Conservation (phyloP, 2,888 invertebrate species). For the Hartigia nigra region DNA sequence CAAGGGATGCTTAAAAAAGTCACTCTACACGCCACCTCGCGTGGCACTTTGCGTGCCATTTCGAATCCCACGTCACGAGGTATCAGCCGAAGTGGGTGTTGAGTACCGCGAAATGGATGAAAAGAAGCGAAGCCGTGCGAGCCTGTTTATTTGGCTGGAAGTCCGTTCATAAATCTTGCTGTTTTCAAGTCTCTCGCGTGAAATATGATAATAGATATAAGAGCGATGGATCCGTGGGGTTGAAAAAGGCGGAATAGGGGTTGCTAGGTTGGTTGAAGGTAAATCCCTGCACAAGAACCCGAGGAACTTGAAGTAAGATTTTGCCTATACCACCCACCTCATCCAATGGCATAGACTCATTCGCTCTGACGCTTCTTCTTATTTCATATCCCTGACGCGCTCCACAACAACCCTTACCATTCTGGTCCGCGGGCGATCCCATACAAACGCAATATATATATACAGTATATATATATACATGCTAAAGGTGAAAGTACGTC, state of each 20-base stretch:
- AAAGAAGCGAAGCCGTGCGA: slow-evolving; percentile 14
- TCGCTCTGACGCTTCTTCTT: slow-evolving; percentile 5
- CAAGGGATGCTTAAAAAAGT: neutral
- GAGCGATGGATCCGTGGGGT: slow-evolving; percentile 44
- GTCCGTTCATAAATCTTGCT: slow-evolving; percentile 61
- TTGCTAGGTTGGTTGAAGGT: slow-evolving; percentile 30
- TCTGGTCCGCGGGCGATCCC: neutral
- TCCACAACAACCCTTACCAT: neutral
- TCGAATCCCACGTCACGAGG: neutral
- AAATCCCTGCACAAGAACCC: slow-evolving; percentile 41
- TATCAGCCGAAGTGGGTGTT: neutral
- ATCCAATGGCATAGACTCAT: slow-evolving; percentile 4
- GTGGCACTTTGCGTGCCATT: neutral
- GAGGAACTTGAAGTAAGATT: slow-evolving; percentile 18
- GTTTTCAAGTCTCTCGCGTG: slow-evolving; percentile 56
- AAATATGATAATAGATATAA: slow-evolving; percentile 60
- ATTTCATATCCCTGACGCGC: neutral
- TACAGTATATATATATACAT: neutral
- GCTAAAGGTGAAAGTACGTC: neutral
- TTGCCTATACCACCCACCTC: slow-evolving; percentile 5
- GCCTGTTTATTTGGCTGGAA: slow-evolving; percentile 59
- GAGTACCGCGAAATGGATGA: neutral
- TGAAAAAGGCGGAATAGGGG: slow-evolving; percentile 19
- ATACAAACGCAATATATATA: neutral
- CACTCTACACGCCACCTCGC: neutral